phyloP scores from a whole-genome alignment of 53 echinoderm and acorn worm species.

The Temnopleurus reevesii region DNA sequence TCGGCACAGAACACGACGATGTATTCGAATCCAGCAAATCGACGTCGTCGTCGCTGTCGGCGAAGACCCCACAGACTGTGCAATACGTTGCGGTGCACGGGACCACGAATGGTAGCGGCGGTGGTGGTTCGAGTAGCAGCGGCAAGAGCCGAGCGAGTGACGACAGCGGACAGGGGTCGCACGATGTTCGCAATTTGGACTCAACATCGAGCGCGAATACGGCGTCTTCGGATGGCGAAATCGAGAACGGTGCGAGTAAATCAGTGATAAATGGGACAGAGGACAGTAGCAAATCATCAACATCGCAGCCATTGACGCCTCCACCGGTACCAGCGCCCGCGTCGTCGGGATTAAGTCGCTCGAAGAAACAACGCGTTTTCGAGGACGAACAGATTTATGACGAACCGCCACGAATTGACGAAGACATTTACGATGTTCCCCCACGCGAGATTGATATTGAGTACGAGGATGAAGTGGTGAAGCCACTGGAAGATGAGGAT shows the following conservation, averaged over 20 bases:
- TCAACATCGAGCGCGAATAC: constrained; percentile 24
- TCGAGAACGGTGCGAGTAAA: neutral
- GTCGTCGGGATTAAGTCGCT: neutral
- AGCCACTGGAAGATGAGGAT: neutral
- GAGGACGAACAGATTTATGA: constrained; percentile 49
- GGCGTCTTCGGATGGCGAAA: neutral
- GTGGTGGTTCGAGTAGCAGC: neutral
- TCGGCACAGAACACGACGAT: constrained; percentile 9
- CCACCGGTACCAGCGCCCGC: constrained; percentile 33
- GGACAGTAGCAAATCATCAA: neutral
- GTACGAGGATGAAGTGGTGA: neutral
- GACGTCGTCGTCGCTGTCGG: neutral
- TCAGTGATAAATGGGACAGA: neutral
- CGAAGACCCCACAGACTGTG: constrained; percentile 30
- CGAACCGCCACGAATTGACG: constrained; percentile 17
- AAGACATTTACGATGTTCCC: constrained; percentile 48
- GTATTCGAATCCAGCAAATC: constrained; percentile 12
- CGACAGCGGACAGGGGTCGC: constrained; percentile 52
- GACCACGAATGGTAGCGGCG: neutral
- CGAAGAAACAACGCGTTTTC: constrained; percentile 21
- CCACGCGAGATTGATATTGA: neutral
- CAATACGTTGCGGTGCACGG: neutral
- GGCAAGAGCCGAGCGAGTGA: constrained; percentile 50
- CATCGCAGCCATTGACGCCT: neutral
- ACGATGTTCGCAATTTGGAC: constrained; percentile 35